Conservation (phyloP, 2,797 vertebrate genomes). For the Yasuhikotakia modesta region DNA sequence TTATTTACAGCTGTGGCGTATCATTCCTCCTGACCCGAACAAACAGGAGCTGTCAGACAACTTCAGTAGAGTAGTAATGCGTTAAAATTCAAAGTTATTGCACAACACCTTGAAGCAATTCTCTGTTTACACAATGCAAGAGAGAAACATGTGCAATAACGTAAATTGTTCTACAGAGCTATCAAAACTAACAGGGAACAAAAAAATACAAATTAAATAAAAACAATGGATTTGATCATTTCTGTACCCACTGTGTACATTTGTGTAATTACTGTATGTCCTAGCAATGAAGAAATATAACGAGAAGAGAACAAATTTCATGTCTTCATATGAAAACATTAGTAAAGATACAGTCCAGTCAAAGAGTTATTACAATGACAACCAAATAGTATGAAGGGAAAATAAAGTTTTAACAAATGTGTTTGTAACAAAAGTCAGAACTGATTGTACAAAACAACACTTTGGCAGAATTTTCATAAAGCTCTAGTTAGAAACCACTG, state of each 20-base stretch:
- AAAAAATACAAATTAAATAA: constrained; percentile 46
- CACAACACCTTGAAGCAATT: constrained; percentile 63
- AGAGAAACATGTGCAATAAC: constrained; percentile 57
- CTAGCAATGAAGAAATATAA: constrained; percentile 11
- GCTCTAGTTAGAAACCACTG: constrained; percentile 69
- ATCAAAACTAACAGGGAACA: constrained; percentile 34
- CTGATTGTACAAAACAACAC: constrained; percentile 62
- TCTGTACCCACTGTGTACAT: constrained; percentile 4
- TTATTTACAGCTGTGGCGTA: constrained; percentile 65
- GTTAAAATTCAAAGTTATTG: constrained; percentile 62
- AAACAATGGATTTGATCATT: constrained; percentile 25
- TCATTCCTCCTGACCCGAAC: constrained; percentile 58
- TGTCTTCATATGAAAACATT: neutral
- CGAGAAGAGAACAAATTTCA: neutral
- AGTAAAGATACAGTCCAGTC: constrained; percentile 8
- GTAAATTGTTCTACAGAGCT: constrained; percentile 50
- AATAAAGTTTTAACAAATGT: constrained; percentile 35
- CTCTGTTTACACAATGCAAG: constrained; percentile 62
- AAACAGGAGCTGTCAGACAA: constrained; percentile 62
- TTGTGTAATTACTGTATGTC: neutral
- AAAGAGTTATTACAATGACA: constrained; percentile 48
- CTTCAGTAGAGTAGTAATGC: constrained; percentile 63
- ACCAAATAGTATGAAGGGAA: constrained; percentile 8
- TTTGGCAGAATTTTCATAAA: constrained; percentile 77
- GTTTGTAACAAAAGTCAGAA: constrained; percentile 34